Base-by-base conservation (phyloP, 2,113 vertebrate genomes). In the Mesembrinibis cayennensis region DNA sequence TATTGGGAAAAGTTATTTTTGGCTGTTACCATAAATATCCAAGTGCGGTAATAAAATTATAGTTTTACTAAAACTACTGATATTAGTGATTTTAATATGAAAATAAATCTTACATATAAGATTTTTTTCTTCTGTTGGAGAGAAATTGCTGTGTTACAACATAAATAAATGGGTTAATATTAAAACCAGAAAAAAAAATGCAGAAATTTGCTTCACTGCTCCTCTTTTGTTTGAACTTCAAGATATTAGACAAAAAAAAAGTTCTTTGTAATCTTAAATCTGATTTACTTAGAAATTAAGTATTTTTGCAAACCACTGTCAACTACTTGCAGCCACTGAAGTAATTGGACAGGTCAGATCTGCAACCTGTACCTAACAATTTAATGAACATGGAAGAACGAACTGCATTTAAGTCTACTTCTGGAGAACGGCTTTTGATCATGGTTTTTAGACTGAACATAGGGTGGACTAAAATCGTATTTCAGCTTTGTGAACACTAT, bases 301-400 rank as follows among this genome's bases (percentile, higher is more conserved):
- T 50, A 29, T 29, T 74, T 93, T 88, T 84, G 29, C 66, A 73
- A 90, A 44, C 32, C 16, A 15, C 16, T 47, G 16, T 47, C 55
- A 65, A 63, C 38, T 6, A 5, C 34, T 66, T 84, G 42, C 56
- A 90, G 73, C 8, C 42, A 29, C 72, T 36, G 25, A 67, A 85
- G 32, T 38, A 70, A 49, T 5, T 26, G 56, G 67, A 27, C n/a
- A 49, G 32, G 77, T n/a, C 55, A 74, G 59, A 16, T 74, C 56
- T 72, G 27, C 52, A 67, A 34, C 52, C 40, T 82, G 61, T 22
- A 47, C 0, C 0, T 3, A n/a, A 50, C 10, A 12, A 78, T 26
- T 55, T 16, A 9, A 72, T 27, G 21, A 56, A 61, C 27, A 3
- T 2, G 30, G 45, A 69, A 78, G 32, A 53, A 83, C 7, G 30